phyloP scores from a whole-genome alignment of 2,888 invertebrate species.

The Phyllotreta striolata region DNA sequence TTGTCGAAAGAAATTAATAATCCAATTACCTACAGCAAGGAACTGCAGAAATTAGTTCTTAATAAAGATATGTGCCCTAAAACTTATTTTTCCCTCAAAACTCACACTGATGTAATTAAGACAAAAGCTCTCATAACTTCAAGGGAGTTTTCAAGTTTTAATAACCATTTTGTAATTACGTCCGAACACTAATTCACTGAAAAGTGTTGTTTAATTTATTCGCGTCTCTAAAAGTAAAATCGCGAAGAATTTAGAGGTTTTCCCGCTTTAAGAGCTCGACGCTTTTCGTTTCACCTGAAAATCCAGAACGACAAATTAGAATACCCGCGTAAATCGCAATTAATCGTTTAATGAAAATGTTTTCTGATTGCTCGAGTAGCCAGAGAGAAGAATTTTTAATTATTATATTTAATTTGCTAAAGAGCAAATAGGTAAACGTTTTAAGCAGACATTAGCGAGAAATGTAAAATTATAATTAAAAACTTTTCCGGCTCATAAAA shows the following conservation, averaged over 20 bases:
- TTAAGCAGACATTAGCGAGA: too few relatives aligned
- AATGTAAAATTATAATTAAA: too few relatives aligned
- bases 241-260: conserved; percentile 12
- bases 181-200: conserved; percentile 31
- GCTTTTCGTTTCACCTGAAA: conserved; percentile 1
- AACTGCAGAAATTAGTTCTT: conserved; percentile 36
- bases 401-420: too few relatives aligned
- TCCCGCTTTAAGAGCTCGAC: not conserved
- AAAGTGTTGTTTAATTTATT: conserved; percentile 38
- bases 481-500: too few relatives aligned
- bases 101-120: conserved; percentile 38
- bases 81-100: conserved; percentile 34
- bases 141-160: conserved; percentile 39
- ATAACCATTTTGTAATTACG: conserved; percentile 41
- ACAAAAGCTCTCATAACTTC: conserved; percentile 36
- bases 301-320: not conserved
- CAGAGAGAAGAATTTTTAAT: too few relatives aligned
- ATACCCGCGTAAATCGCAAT: too few relatives aligned
- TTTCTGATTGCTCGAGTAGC: too few relatives aligned
- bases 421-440: too few relatives aligned
- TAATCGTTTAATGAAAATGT: too few relatives aligned
- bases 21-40: conserved; percentile 31
- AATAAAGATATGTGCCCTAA: conserved; percentile 39
- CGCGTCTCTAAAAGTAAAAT: conserved; percentile 28
- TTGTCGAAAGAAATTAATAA: conserved; percentile 29